Conservation (phyloP, 2,888 invertebrate species). For the Drosophila pseudotalamancana region DNA sequence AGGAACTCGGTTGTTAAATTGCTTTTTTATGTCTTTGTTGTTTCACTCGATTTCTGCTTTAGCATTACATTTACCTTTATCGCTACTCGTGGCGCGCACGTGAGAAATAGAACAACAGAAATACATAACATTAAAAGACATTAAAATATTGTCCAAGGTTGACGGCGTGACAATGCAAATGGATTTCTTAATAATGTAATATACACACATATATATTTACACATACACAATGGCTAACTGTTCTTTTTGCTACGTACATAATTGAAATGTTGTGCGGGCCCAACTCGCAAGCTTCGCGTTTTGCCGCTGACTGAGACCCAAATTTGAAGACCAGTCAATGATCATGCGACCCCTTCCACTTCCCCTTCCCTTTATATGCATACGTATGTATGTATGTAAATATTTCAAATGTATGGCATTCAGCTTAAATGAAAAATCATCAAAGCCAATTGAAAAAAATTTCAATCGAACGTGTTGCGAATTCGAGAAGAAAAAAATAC, state of each 20-base stretch:
- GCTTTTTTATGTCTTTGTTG: constrained; percentile 1
- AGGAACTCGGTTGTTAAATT: constrained; percentile 10
- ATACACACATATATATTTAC: constrained; percentile 4
- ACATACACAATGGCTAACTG: constrained; percentile 4
- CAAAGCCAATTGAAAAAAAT: constrained; percentile 69
- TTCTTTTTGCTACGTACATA: constrained; percentile 15
- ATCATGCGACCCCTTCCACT: constrained; percentile 32
- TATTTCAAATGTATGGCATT: constrained; percentile 51
- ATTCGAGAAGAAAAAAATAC: constrained; percentile 60
- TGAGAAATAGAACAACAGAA: constrained; percentile 71
- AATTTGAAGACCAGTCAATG: constrained; percentile 46
- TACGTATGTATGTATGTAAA: constrained; percentile 2
- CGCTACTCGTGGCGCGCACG: constrained; percentile 41
- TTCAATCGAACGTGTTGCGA: constrained; percentile 75
- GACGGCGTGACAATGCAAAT: constrained; percentile 20
- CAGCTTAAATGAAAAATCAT: constrained; percentile 74
- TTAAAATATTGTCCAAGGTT: constrained; percentile 46
- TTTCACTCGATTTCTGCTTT: constrained; percentile 5
- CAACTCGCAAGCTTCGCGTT: constrained; percentile 39
- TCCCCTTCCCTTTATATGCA: background rate
- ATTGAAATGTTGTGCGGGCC: constrained; percentile 19
- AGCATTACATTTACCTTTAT: constrained; percentile 16
- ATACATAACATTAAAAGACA: constrained; percentile 47
- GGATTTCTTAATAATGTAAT: constrained; percentile 29
- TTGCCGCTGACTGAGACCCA: constrained; percentile 25